A percentile compares a stretch with the other conserved stretches of the same genome.
phyloP scores from a whole-genome alignment of 2,113 vertebrate genomes.

The Plestiodon gilberti region DNA sequence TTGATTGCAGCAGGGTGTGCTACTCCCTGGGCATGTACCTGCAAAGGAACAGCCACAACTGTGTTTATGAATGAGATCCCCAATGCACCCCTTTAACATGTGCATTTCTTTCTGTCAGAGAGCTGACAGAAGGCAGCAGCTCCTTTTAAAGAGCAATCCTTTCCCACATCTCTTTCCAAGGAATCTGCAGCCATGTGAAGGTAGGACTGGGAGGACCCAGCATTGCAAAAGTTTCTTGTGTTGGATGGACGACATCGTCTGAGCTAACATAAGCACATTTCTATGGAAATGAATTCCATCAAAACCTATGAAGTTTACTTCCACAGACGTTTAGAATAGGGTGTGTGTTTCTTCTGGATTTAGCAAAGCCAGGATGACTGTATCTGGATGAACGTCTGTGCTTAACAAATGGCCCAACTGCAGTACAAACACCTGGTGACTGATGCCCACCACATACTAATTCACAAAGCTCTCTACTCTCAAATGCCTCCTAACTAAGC shows the following conservation, averaged over 20 bases:
- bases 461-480: background rate
- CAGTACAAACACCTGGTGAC: background rate
- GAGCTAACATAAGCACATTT: background rate
- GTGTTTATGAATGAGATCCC: background rate
- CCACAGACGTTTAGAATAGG: background rate
- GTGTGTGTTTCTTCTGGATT: background rate
- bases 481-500: background rate
- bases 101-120: background rate
- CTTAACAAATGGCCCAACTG: background rate
- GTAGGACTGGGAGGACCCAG: background rate
- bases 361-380: background rate
- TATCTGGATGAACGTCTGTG: background rate
- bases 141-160: background rate
- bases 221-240: background rate
- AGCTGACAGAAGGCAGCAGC: too few species aligned
- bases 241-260: background rate
- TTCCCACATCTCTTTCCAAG: background rate
- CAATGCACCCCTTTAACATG: background rate
- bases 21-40: background rate
- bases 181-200: background rate
- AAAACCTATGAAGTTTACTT: background rate
- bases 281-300: background rate
- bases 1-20: slow-evolving; percentile 17
- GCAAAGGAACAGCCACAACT: background rate
- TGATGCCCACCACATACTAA: background rate